Base-by-base conservation (phyloP, 2,888 invertebrate genomes). In the Hoplodrina blanda region DNA sequence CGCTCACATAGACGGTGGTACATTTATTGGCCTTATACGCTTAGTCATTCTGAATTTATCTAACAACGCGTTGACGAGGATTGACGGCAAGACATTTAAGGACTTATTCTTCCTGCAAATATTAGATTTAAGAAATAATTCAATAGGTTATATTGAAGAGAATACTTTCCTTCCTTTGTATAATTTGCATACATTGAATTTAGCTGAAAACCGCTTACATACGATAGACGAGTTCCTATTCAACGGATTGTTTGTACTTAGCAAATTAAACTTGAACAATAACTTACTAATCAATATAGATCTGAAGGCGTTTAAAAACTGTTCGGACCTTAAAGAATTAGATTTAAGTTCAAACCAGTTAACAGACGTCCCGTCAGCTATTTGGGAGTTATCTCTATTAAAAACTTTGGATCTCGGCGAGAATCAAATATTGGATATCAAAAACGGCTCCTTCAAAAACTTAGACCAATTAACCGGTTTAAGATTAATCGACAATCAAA, bases 391-490 rank as follows among this genome's bases (percentile, higher is more conserved):
- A 73, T 97, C 97, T 62, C 97, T 98, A 91, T 95, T 99, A 83
- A 98, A 98, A 94, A 98, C 98, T 0, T 96, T 99, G 79, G 98
- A 99, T 93, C 96, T 99, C 84, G 99, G 98, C 53, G 98, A 99
- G 94, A 99, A 99, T 96, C 97, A 97, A 92, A 98, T 99, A 82
- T 97, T 97, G 50, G 97, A 97, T 69, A 97, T 99, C 71, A 97
- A 97, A 88, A 98, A 98, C 88, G 98, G 98, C 62, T 98, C 98
- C 8, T 98, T 99, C 90, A 97, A 97, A 89, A 98, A 98, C 92
- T 96, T 99, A 80, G 97, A 98, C 86, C 98, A 98, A 91, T 95
- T 99, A 80, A 98, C 98, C 57, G 98, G 98, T 13, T 95, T 99
- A 68, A 97, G 99, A 65, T 93, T 99, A 85, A 98, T 99, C 82